Evolutionary conservation across 30 jellyfish, hydroid and myxozoan genomes (phyloP).

Genomic region (Mastigias papua): DNA sequence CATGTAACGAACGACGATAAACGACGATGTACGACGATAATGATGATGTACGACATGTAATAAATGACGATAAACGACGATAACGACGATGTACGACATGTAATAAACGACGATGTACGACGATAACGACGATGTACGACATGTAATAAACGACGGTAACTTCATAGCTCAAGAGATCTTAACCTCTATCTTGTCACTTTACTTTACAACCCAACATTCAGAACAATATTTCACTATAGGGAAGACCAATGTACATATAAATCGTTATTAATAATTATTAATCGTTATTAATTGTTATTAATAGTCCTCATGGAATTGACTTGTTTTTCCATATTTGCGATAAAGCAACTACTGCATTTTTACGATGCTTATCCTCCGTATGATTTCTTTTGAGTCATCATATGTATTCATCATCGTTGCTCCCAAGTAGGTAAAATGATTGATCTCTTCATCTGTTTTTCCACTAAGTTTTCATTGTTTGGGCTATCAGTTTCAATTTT

Average conservation of each 20-base stretch:
- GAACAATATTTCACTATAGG: neutral
- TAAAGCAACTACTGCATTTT: neutral
- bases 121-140: no score
- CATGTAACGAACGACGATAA: no score
- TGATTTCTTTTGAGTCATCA: constrained; percentile 10
- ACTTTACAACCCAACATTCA: neutral
- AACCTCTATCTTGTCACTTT: no score
- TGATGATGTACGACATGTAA: no score
- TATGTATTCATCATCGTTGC: neutral
- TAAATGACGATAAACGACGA: no score
- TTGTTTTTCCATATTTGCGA: neutral
- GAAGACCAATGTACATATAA: neutral
- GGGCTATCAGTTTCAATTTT: neutral
- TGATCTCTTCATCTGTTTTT: neutral
- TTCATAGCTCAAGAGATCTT: no score
- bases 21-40: no score
- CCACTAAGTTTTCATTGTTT: neutral
- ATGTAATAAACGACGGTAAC: no score
- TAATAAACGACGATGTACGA: no score
- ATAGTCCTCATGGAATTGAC: neutral
- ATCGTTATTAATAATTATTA: no score
- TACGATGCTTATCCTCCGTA: neutral
- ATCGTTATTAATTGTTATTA: no score
- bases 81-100: no score
- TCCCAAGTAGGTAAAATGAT: neutral